phyloP scores from a whole-genome alignment of 2,888 invertebrate genomes.

The Nephrotoma guestfalica region DNA sequence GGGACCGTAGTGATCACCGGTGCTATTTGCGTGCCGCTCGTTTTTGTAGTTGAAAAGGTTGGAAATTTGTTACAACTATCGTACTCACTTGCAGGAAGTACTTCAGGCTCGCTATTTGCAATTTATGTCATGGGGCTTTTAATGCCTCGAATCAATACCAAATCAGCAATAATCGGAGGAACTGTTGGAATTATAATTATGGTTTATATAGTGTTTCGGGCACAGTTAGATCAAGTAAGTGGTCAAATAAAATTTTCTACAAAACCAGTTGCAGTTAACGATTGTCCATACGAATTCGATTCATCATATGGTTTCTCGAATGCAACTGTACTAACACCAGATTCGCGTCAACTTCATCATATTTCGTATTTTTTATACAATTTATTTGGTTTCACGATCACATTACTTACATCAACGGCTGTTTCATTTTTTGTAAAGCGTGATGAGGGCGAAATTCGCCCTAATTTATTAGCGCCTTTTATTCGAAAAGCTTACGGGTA shows the following conservation, averaged over 20 bases:
- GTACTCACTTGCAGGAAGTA: not conserved
- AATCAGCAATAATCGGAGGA: slow-evolving; percentile 56
- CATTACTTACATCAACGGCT: not conserved
- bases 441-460: not conserved
- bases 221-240: slow-evolving; percentile 46
- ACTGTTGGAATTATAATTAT: slow-evolving; percentile 45
- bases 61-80: not conserved
- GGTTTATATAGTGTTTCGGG: slow-evolving; percentile 50
- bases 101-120: slow-evolving; percentile 46
- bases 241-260: slow-evolving; percentile 42
- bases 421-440: not conserved
- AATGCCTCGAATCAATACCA: slow-evolving; percentile 47
- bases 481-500: not conserved
- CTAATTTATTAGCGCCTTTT: not conserved
- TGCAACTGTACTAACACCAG: not conserved
- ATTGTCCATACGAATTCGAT: slow-evolving; percentile 29
- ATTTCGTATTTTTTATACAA: not conserved
- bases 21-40: slow-evolving; percentile 33
- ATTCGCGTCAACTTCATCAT: not conserved
- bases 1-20: slow-evolving; percentile 53
- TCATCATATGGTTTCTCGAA: not conserved
- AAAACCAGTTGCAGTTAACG: slow-evolving; percentile 37
- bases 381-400: not conserved
- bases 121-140: slow-evolving; percentile 53
- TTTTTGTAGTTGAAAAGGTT: not conserved